Conservation (phyloP, 2,113 vertebrate genomes). For the Grammomys surdaster region DNA sequence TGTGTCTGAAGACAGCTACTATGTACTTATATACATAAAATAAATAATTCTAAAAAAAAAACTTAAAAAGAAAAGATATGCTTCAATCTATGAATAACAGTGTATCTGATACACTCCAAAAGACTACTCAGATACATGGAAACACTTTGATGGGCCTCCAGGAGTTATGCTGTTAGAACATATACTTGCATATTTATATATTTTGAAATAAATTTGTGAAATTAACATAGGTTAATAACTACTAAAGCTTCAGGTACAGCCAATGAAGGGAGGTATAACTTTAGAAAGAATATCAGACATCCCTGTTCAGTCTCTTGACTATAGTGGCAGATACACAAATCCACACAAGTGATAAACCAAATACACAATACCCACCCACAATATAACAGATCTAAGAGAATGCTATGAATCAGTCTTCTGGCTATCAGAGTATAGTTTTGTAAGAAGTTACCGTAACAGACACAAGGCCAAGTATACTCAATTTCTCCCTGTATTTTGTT, state of each 20-base stretch:
- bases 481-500: not conserved
- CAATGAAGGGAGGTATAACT: not conserved
- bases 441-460: not conserved
- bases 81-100: not conserved
- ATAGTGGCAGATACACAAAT: not conserved
- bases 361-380: not conserved
- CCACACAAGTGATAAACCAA: not conserved
- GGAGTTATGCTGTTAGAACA: not conserved
- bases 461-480: not conserved
- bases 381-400: not conserved
- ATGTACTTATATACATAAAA: too few species aligned
- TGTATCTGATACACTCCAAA: not conserved
- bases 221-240: not conserved
- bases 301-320: not conserved
- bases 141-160: not conserved
- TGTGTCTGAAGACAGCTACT: too few species aligned
- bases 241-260: not conserved
- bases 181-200: not conserved
- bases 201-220: slow-evolving; percentile 35
- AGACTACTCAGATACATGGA: not conserved
- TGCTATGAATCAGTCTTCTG: not conserved
- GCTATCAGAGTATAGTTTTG: not conserved
- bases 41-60: slow-evolving; percentile 1
- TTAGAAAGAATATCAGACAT: not conserved
- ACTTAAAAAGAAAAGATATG: not conserved